Evolutionary conservation across 2,797 vertebrate genomes (phyloP), one percentile per base, ranked within the genome.

Genomic region (Bradypodion pumilum): DNA sequence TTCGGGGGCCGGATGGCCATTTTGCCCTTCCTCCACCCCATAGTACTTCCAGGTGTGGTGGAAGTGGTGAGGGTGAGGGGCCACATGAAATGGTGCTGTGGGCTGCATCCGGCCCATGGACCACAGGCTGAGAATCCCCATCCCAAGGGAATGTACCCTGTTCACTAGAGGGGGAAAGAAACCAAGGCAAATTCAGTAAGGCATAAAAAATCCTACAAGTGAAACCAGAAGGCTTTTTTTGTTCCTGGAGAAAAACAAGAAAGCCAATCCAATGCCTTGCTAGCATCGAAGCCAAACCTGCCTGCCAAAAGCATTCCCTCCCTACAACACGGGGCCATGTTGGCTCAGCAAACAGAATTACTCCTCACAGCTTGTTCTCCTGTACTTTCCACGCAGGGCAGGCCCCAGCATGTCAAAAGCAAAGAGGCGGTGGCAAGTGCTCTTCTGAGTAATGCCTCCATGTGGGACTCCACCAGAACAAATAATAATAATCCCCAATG

Each of bases 201-300:
- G 42, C 10, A 35, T 74, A 86, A 78, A 80, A 87, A 82, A 86
- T 6, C 32, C 81, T 74, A 60, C 37, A 89, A 74, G 0, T 1
- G 49, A 80, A 69, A 8, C 19, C 75, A 7, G 49, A 82, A 76
- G 44, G 13, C 9, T 0, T 70, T 56, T 88, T 82, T 81, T n/a
- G n/a, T n/a, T n/a, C n/a, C 83, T 80, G 87, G 81, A 35, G 72
- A 69, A 42, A 75, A 80, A 80, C 16, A 56, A 78, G 0, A 0
- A 37, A 21, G 40, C n/a, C 73, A 42, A 77, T 0, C 29, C 42
- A 77, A 90, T 81, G 74, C 83, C 74, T 1, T 0, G 0, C 4
- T 0, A 42, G 52, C 32, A 0, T 5, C 52, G 0, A 1, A n/a
- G 72, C 80, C 88, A 78, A 72, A 82, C 74, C 5, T 62, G 68